A percentile compares a stretch with the other conserved stretches of the same genome.
Conservation (phyloP, 2,113 vertebrate species). For the Cyprinus carpio region DNA sequence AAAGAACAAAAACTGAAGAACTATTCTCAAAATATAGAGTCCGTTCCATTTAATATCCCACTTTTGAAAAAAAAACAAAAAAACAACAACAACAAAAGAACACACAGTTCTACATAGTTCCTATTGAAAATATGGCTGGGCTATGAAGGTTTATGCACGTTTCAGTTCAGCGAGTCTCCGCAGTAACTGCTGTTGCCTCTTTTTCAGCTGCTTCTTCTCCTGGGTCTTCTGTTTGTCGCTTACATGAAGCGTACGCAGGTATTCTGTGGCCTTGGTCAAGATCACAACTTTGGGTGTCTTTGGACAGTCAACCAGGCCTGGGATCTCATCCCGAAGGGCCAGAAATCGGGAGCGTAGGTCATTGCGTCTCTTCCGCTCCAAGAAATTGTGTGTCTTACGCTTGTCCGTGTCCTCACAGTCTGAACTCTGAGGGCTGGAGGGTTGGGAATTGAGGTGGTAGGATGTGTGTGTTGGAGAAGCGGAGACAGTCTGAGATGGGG, state of each 20-base stretch:
- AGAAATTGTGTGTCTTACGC: conserved; percentile 92
- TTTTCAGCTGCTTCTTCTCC: conserved; percentile 86
- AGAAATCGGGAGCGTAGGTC: conserved; percentile 93
- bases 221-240: conserved; percentile 82
- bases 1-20: conserved; percentile 67
- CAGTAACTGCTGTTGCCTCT: conserved; percentile 83
- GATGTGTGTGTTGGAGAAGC: conserved; percentile 21
- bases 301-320: conserved; percentile 85
- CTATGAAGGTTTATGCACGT: conserved; percentile 72
- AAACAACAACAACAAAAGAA: background rate
- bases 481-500: background rate
- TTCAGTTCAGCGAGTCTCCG: conserved; percentile 86
- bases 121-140: conserved; percentile 8
- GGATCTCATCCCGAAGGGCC: conserved; percentile 90
- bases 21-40: conserved; percentile 53
- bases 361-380: conserved; percentile 92
- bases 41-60: conserved; percentile 49
- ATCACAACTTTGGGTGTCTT: conserved; percentile 96
- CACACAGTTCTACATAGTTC: background rate
- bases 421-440: conserved; percentile 79
- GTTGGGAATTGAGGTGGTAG: conserved; percentile 57
- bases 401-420: conserved; percentile 93
- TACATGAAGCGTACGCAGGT: conserved; percentile 84
- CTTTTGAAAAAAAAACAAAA: background rate
- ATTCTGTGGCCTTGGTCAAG: conserved; percentile 89